phyloP scores from a whole-genome alignment of 2,113 vertebrate genomes.

The human region DNA sequence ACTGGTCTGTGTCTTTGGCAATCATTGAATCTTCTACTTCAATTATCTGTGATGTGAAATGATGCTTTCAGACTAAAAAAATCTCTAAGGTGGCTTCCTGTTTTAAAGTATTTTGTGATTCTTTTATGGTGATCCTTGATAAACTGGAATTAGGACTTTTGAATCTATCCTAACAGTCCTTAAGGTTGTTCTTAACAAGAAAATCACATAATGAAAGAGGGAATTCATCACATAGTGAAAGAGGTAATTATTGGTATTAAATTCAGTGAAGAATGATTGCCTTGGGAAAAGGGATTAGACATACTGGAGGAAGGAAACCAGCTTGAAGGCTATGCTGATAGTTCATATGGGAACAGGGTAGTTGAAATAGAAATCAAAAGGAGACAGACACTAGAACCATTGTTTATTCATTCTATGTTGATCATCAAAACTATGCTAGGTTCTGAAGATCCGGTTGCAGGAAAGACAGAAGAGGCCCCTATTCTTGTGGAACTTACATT shows the following conservation, averaged over 20 bases:
- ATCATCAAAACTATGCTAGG: neutral
- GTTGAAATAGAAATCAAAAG: constrained; percentile 19
- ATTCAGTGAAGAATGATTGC: neutral
- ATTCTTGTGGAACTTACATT: neutral
- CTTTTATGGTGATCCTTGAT: neutral
- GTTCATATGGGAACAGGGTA: neutral
- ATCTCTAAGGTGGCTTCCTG: neutral
- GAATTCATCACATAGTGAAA: neutral
- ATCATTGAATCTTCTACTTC: neutral
- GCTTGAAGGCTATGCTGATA: neutral
- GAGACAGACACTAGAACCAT: neutral
- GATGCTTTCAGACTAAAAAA: constrained; percentile 11
- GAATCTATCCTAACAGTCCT: neutral
- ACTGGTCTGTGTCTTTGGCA: neutral
- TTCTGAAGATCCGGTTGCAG: neutral
- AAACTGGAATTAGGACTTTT: constrained; percentile 11
- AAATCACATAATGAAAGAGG: neutral
- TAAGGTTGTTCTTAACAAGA: neutral
- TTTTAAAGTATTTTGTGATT: neutral
- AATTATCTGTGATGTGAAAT: neutral
- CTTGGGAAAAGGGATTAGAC: neutral
- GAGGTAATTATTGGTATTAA: neutral
- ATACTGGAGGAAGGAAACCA: neutral
- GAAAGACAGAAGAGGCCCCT: neutral
- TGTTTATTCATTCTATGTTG: constrained; percentile 9